Evolutionary conservation across 2,113 vertebrate species (phyloP).

Genomic region (Leucoraja erinaceus): DNA sequence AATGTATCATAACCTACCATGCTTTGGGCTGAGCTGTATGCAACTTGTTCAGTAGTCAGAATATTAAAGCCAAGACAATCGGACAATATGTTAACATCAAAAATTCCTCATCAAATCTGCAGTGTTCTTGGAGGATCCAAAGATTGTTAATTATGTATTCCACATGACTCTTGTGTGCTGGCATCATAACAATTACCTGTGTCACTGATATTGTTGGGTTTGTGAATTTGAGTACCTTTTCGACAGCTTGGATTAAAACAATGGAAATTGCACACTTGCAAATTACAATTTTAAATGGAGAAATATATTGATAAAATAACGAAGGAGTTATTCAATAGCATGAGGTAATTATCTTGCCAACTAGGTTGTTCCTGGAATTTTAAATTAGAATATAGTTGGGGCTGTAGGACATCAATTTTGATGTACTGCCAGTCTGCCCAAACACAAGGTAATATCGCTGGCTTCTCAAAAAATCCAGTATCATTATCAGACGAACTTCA

Average conservation of each 20-base stretch:
- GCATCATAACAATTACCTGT: not conserved
- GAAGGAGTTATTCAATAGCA: not conserved
- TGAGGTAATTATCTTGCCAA: constrained; percentile 9
- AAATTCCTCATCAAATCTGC: not conserved
- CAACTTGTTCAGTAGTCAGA: not conserved
- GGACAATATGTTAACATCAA: not conserved
- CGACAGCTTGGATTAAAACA: not conserved
- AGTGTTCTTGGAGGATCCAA: not conserved
- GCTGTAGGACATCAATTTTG: not conserved
- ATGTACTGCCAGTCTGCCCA: not conserved
- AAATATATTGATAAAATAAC: not conserved
- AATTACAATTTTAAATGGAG: constrained; percentile 8
- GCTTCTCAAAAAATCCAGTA: not conserved
- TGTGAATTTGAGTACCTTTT: not conserved
- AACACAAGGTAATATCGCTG: not conserved
- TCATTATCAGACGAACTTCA: constrained; percentile 2
- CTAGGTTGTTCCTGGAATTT: not conserved
- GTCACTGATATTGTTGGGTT: not conserved
- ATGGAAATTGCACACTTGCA: not conserved
- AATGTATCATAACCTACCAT: not conserved
- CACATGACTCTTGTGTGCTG: not conserved
- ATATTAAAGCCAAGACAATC: not conserved
- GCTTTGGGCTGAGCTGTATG: no score
- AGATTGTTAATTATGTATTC: not conserved
- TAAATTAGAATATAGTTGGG: not conserved